Evolutionary conservation across 2,113 vertebrate species (phyloP), one percentile per base, ranked within the genome.

Genomic region (Eidolon helvum): DNA sequence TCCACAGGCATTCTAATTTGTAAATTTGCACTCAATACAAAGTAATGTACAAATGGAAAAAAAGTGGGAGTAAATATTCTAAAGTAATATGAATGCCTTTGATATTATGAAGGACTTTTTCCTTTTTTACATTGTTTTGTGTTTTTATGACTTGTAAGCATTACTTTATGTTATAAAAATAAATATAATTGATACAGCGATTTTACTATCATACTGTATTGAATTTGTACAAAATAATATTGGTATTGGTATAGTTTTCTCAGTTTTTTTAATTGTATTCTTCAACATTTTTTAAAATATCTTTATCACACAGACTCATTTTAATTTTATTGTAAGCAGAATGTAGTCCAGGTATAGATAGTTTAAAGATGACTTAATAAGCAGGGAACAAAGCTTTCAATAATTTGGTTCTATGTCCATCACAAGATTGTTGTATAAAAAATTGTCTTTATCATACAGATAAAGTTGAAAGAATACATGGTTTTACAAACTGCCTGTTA

Each of bases 331-430:
- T 59, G 1, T 57, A 94, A 87, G 61, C 10, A 94, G 95, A 92
- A 94, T 63, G 7, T 57, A 90, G 35, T 94, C 53, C 87, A 94
- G 80, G 71, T 88, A 88, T 90, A 96, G 78, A 91, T 95, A 82
- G 65, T 33, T 95, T 92, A 90, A 92, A 94, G 68, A 94, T 83
- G 75, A 68, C 48, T 96, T 90, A 93, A 95, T 92, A 96, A 95
- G 35, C 57, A 96, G 33, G 38, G 50, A 85, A 59, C n/a, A 72
- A 94, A 87, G 72, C 28, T 96, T 96, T 85, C 33, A 59, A 21
- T 85, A 92, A 89, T 74, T 48, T 91, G 40, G 28, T 78, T 88
- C 65, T 88, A 2, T 68, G 85, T n/a, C 55, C 40, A 80, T 77
- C 63, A 90, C n/a, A 38, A 95, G 53, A 93, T 2, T 66, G 9